phyloP scores from a whole-genome alignment of 2,113 vertebrate genomes.

The Siniperca chuatsi region DNA sequence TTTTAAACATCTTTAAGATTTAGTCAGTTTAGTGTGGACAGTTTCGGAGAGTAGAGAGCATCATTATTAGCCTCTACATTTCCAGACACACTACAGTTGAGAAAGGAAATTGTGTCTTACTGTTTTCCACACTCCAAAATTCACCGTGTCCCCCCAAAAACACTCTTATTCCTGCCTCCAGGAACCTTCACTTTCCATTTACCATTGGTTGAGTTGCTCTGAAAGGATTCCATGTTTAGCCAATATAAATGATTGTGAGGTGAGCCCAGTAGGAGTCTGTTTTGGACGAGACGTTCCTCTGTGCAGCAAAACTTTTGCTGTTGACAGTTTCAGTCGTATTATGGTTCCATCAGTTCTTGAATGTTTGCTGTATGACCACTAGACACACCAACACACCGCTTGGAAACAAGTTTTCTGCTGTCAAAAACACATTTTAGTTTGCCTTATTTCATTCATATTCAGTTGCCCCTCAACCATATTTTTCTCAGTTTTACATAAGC shows the following conservation, averaged over 20 bases:
- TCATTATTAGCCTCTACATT: not conserved
- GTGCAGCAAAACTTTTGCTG: conserved; percentile 42
- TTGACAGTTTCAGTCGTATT: conserved; percentile 10
- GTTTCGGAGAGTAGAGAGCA: not conserved
- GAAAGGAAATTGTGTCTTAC: not conserved
- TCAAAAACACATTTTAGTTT: not conserved
- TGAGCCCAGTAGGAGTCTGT: conserved; percentile 72
- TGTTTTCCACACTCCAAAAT: conserved; percentile 30
- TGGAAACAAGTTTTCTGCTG: not conserved
- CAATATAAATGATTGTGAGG: conserved; percentile 68
- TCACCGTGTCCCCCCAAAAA: conserved; percentile 13
- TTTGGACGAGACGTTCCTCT: conserved; percentile 35
- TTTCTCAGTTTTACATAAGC: not conserved
- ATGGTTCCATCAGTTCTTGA: not conserved
- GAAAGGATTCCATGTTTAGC: conserved; percentile 76
- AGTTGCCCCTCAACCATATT: not conserved
- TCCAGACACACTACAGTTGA: not conserved
- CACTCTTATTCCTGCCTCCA: conserved; percentile 29
- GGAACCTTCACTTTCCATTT: conserved; percentile 76
- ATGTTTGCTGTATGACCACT: not conserved
- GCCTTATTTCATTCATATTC: not conserved
- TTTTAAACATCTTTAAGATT: not conserved
- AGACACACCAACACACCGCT: not conserved
- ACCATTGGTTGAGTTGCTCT: conserved; percentile 69
- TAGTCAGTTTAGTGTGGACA: not conserved